phyloP scores from a whole-genome alignment of 2,797 vertebrate genomes.

The Pseudochirops cupreus region DNA sequence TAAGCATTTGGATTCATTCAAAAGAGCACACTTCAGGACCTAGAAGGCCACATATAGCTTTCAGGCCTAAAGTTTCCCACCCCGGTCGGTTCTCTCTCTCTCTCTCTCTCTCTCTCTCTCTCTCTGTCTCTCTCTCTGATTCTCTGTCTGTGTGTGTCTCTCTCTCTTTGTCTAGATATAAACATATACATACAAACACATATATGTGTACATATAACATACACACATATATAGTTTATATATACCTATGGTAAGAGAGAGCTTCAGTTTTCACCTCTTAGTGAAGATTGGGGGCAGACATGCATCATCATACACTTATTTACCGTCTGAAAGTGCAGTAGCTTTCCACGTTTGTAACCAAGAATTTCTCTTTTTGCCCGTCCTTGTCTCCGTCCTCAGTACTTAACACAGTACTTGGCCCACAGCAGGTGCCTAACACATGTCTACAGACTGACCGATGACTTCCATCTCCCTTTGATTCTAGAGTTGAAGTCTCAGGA shows the following conservation, averaged over 20 bases:
- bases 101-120: too few species aligned
- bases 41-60: too few species aligned
- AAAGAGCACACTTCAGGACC: too few species aligned
- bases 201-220: background rate
- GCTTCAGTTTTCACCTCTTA: background rate
- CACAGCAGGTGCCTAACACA: background rate
- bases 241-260: background rate
- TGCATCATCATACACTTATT: background rate
- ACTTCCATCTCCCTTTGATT: constrained; percentile 44
- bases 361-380: background rate
- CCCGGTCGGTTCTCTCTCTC: too few species aligned
- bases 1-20: too few species aligned
- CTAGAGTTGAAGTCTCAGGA: constrained; percentile 79
- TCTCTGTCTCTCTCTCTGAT: too few species aligned
- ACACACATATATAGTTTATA: background rate
- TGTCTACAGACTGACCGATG: background rate
- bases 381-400: background rate
- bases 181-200: too few species aligned
- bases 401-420: too few species aligned
- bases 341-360: background rate
- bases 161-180: background rate
- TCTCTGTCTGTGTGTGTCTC: too few species aligned
- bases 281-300: background rate
- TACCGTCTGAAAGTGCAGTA: background rate
- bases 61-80: too few species aligned